Conservation (phyloP, 2,797 vertebrate genomes). For the Scarus forsteni region DNA sequence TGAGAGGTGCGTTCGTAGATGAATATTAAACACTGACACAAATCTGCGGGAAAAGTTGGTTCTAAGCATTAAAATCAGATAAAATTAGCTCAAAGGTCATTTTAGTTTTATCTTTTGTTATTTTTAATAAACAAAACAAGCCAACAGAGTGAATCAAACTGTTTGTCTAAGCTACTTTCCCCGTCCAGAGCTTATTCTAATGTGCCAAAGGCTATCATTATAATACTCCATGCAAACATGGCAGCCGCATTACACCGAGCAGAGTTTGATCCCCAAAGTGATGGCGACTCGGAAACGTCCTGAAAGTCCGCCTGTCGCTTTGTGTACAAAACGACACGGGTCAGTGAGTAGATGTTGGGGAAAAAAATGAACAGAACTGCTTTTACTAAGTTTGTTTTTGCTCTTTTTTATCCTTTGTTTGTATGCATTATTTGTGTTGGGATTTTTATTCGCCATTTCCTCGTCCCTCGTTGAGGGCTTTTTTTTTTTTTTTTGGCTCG, state of each 20-base stretch:
- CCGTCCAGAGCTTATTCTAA: constrained; percentile 55
- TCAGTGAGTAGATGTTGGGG: constrained; percentile 47
- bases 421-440: constrained; percentile 68
- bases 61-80: constrained; percentile 24
- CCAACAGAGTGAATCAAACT: constrained; percentile 36
- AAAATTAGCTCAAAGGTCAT: constrained; percentile 35
- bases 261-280: constrained; percentile 67
- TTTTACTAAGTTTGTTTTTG: constrained; percentile 65
- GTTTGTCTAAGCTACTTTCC: constrained; percentile 52
- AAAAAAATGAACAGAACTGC: constrained; percentile 21
- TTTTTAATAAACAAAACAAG: constrained; percentile 48
- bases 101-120: constrained; percentile 48
- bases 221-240: constrained; percentile 71
- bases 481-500: constrained; percentile 59
- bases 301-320: constrained; percentile 45
- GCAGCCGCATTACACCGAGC: constrained; percentile 45
- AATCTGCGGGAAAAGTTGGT: neutral
- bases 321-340: constrained; percentile 66
- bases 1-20: neutral
- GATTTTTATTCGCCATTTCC: constrained; percentile 50
- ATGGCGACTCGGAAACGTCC: constrained; percentile 52
- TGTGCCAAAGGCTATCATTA: constrained; percentile 68
- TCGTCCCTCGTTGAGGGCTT: constrained; percentile 47
- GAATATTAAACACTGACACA: neutral
- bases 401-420: constrained; percentile 69